phyloP scores from a whole-genome alignment of 1,140 invertebrate species.

The Drosophila kurseongensis region DNA sequence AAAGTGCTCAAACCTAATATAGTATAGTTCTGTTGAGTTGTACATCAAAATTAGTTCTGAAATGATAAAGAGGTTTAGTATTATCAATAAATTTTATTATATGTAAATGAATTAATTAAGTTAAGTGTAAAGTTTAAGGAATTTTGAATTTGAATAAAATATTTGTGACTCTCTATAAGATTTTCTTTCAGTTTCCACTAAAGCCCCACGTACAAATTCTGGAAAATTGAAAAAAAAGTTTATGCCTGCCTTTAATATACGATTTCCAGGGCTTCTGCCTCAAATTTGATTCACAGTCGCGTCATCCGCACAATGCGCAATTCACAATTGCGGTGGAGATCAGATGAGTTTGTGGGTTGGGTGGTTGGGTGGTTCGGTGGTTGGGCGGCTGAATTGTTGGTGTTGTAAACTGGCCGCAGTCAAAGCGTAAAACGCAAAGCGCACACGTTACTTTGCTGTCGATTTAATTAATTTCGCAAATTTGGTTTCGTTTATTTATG shows the following conservation, averaged over 20 bases:
- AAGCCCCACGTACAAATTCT: neutral
- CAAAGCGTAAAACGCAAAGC: slow-evolving; percentile 59
- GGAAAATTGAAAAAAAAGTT: neutral
- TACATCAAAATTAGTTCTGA: neutral
- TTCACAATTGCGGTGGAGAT: slow-evolving; percentile 31
- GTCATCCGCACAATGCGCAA: slow-evolving; percentile 39
- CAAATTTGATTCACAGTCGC: slow-evolving; percentile 38
- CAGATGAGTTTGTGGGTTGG: slow-evolving; percentile 8
- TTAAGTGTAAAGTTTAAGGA: no score
- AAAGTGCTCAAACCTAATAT: neutral
- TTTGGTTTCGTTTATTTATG: slow-evolving; percentile 74
- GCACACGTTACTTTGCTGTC: slow-evolving; percentile 67
- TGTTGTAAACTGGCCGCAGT: slow-evolving; percentile 50
- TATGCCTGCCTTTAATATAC: slow-evolving; percentile 34
- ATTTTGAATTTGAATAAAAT: no score
- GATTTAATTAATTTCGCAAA: slow-evolving; percentile 81
- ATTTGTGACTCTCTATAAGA: no score
- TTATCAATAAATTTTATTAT: neutral
- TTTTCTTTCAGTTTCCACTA: no score
- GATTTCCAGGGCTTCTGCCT: slow-evolving; percentile 15
- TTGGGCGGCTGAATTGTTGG: slow-evolving; percentile 32
- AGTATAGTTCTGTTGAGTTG: neutral
- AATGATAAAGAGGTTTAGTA: neutral
- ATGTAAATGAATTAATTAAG: neutral
- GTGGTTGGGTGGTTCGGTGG: slow-evolving; percentile 8